A percentile compares a stretch with the other conserved stretches of the same genome.
Conservation (phyloP, 2,888 invertebrate genomes). For the Caenorhabditis uteleia region DNA sequence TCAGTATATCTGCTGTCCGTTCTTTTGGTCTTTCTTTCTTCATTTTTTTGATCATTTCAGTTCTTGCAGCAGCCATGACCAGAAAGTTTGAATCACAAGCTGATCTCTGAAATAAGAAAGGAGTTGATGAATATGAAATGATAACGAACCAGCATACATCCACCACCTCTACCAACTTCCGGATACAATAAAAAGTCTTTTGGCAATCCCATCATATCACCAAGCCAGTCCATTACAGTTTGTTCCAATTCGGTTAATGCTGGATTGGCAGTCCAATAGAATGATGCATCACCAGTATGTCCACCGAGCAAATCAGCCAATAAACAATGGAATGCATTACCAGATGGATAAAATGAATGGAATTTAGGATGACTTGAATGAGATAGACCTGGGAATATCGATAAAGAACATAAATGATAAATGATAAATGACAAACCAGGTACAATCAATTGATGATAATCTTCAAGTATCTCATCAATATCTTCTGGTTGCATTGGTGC, state of each 20-base stretch:
- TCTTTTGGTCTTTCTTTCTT: constrained; percentile 3
- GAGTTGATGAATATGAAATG: not conserved
- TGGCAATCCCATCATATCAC: constrained; percentile 34
- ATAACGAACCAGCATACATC: constrained; percentile 26
- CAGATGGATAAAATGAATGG: constrained; percentile 28
- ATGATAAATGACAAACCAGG: too few relatives aligned
- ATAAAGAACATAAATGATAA: too few relatives aligned
- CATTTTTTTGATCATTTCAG: constrained; percentile 19
- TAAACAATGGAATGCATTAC: constrained; percentile 28
- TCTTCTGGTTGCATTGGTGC: constrained; percentile 29
- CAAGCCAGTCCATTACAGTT: constrained; percentile 37
- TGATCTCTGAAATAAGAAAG: constrained; percentile 20
- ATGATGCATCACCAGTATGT: constrained; percentile 27
- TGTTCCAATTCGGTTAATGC: constrained; percentile 32
- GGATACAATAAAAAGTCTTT: constrained; percentile 29
- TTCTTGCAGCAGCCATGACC: constrained; percentile 24
- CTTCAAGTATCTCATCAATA: constrained; percentile 34
- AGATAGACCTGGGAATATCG: too few relatives aligned
- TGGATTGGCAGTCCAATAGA: constrained; percentile 29
- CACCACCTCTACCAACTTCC: constrained; percentile 33
- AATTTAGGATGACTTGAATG: constrained; percentile 34
- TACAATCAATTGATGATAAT: constrained; percentile 30
- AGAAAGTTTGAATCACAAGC: constrained; percentile 23
- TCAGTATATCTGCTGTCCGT: constrained; percentile 7
- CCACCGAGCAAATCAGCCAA: constrained; percentile 30